Evolutionary conservation across 2,797 vertebrate genomes (phyloP), one percentile per base, ranked within the genome.

Genomic region (Hippocampus kuda): DNA sequence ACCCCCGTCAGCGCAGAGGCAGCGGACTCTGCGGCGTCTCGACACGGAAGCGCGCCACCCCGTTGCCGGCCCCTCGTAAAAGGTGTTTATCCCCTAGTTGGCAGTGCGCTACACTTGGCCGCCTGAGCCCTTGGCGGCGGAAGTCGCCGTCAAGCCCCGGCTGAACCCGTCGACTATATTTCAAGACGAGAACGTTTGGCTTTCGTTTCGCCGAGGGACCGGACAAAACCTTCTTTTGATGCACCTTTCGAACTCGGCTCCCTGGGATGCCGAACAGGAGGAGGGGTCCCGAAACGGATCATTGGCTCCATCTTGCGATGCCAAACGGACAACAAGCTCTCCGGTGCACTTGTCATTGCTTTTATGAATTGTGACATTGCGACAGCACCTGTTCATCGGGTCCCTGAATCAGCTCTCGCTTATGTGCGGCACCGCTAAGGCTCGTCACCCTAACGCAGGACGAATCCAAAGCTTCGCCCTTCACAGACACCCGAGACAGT

Each of bases 31-130:
- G 38, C 68, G 66, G 66, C 71, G 74, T 76, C 67, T 13, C 1
- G 66, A 69, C 49, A 73, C 62, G 26, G 41, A 44, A 64, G 62
- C 38, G 10, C 11, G 13, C 10, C 5, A 64, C 38, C 62, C 41
- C 88, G 83, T 86, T 67, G 4, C 38, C 63, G 16, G 41, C 0
- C 49, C 44, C 80, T 48, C 75, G 68, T 73, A 76, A 70, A 59
- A 81, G 79, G 83, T 81, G 85, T 87, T 81, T 81, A 86, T 85
- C 80, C 78, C 68, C 53, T 62, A 63, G 73, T 68, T 76, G 80
- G 76, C 79, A 75, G 11, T 1, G 6, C 10, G 67, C 22, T 2
- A 66, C 18, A 56, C 67, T 42, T 67, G 71, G 66, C 78, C 68
- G 61, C 44, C 27, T 5, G 66, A 70, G 67, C 16, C 69, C 34